phyloP scores from a whole-genome alignment of 2,888 invertebrate genomes.

The Strigamia maritima region DNA sequence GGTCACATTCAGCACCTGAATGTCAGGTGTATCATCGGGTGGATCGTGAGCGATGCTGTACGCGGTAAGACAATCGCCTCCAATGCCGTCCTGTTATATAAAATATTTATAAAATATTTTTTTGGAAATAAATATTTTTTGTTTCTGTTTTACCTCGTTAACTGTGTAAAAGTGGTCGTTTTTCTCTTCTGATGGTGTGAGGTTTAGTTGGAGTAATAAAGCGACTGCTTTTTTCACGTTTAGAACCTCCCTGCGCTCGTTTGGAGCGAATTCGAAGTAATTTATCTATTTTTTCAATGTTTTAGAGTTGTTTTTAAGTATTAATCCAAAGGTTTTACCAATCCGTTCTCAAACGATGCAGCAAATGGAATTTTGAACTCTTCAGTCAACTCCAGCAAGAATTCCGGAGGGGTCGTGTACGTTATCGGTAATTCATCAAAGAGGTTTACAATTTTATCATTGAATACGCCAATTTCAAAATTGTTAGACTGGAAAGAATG shows the following conservation, averaged over 20 bases:
- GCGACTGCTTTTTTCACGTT: background rate
- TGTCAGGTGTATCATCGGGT: conserved; percentile 21
- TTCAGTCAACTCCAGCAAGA: too few species aligned
- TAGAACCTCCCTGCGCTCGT: too few species aligned
- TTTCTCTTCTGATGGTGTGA: background rate
- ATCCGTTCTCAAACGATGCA: too few species aligned
- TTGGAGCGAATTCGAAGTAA: background rate
- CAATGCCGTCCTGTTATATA: conserved; percentile 21
- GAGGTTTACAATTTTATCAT: too few species aligned
- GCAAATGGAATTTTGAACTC: too few species aligned
- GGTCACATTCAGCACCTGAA: conserved; percentile 39
- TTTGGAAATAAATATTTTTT: background rate
- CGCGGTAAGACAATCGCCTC: conserved; percentile 40
- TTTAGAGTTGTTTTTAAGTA: too few species aligned
- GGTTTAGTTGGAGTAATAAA: background rate
- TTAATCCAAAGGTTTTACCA: too few species aligned
- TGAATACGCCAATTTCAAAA: too few species aligned
- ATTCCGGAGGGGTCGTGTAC: too few species aligned
- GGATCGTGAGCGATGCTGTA: conserved; percentile 39
- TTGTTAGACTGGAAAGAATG: background rate
- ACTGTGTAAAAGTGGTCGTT: background rate
- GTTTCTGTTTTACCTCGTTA: background rate
- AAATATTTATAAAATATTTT: background rate
- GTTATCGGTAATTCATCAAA: too few species aligned
- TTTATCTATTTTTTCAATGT: background rate